Evolutionary conservation across 2,113 vertebrate genomes (phyloP), one percentile per base, ranked within the genome.

Genomic region (Salvator merianae): DNA sequence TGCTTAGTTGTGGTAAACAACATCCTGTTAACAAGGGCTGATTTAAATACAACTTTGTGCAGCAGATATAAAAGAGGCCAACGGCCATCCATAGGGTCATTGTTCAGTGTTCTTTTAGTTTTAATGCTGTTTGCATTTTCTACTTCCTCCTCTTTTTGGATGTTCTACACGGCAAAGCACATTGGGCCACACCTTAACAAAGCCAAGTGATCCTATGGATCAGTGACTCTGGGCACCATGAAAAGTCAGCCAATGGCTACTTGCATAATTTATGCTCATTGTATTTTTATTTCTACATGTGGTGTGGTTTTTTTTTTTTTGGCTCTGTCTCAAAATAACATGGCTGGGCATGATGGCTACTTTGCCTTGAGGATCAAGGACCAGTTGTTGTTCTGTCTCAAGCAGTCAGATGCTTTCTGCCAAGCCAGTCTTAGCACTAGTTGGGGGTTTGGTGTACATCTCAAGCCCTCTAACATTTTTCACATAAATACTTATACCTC

Each of bases 11-110:
- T 2, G 40, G 79, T 55, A 87, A 24, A 1, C n/a, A 85, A 63
- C 5, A 38, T 1, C 53, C 18, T 30, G 55, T 32, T 47, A 63
- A 3, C 32, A 22, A 65, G n/a, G 83, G 20, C 7, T 0, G 1
- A 28, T 86, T 83, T 88, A 73, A 82, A 62, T 28, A 22, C 73
- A 22, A 73, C 36, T 47, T 47, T 47, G 43, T 47, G 43, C 10
- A 47, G 10, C 43, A 47, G 43, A 47, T 47, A 9, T 47, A 47
- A 47, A 47, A 47, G 43, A 9, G 43, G 16, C 16, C 65, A 36
- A 30, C 13, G 24, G 22, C 65, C 13, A 38, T 32, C 16, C 28
- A 47, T 40, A n/a, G 16, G 16, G 20, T n/a, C 7, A 65, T 65
- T 65, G 24, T 65, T 65, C 24, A 65, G 63, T 28, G 63, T 10